A percentile compares a stretch with the other conserved stretches of the same genome.
phyloP scores from a whole-genome alignment of 2,888 invertebrate species.

The Blera fallax region DNA sequence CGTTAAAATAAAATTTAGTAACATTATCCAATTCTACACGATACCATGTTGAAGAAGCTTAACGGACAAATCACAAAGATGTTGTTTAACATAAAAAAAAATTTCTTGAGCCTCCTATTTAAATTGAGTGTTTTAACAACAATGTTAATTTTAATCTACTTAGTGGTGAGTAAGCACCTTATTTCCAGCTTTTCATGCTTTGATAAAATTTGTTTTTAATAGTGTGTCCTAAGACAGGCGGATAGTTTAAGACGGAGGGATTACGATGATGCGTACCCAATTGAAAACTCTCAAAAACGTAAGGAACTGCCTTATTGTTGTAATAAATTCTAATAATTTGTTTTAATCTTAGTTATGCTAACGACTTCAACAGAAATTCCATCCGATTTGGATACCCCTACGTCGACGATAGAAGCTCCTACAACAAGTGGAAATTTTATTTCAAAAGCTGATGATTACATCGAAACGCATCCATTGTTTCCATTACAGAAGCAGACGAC shows the following conservation, averaged over 20 bases:
- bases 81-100: constrained; percentile 50
- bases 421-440: background rate
- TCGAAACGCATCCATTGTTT: constrained; percentile 1
- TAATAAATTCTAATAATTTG: background rate
- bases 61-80: constrained; percentile 44
- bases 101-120: constrained; percentile 43
- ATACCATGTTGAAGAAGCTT: constrained; percentile 58
- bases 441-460: background rate
- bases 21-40: constrained; percentile 31
- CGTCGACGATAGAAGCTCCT: background rate
- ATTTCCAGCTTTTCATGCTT: background rate
- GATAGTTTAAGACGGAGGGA: background rate
- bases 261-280: constrained; percentile 5
- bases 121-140: constrained; percentile 50
- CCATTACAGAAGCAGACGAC: constrained; percentile 41
- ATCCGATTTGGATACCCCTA: background rate
- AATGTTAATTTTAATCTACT: constrained; percentile 47
- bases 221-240: constrained; percentile 47
- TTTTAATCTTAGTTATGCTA: constrained; percentile 41
- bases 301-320: background rate
- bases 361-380: constrained; percentile 17
- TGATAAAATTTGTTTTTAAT: background rate
- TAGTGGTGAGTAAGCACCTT: constrained; percentile 39
- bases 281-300: constrained; percentile 56
- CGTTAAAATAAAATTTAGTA: constrained; percentile 32